These are phyloP conservation scores for Daphoenositta chrysoptera DNA, from an alignment of 2,113 vertebrate genomes.

Conservation along the genomic window DNA sequence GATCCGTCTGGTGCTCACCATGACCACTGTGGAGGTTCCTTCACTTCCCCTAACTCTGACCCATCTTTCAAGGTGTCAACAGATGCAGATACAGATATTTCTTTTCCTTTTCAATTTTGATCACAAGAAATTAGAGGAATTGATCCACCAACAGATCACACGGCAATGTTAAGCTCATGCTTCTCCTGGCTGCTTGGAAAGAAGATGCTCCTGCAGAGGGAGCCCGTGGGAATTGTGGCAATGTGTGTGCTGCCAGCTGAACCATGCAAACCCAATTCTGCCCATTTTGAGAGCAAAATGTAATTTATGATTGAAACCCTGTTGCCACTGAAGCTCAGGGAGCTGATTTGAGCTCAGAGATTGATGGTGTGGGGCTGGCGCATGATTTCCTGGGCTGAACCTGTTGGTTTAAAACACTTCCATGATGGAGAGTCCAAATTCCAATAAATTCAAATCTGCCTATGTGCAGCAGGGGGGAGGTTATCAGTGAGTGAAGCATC, in stretches of 20 bases:
- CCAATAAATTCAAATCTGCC: neutral
- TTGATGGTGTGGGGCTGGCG: neutral
- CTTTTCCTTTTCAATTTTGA: neutral
- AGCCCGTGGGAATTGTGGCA: accelerated
- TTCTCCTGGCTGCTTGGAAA: neutral
- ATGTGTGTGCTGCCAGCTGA: neutral
- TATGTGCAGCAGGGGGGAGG: accelerated
- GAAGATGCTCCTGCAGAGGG: neutral
- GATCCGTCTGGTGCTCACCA: neutral
- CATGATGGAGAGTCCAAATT: neutral
- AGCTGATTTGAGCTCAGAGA: neutral
- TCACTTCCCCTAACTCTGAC: neutral
- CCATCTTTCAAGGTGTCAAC: neutral
- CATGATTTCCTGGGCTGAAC: neutral
- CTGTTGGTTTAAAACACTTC: neutral
- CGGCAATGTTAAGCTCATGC: accelerated
- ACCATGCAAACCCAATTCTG: neutral
- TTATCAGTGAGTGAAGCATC: neutral
- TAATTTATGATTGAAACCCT: neutral
- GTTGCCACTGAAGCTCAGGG: neutral
- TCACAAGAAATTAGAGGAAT: neutral
- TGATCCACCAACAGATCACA: neutral
- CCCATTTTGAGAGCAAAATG: neutral
- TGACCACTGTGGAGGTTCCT: neutral
- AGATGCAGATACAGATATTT: neutral